Conservation (phyloP, 2,113 vertebrate species). For the human (Homo sapiens) region GRCh38 chr12:111005501-111006000, state of each 20-base stretch:
- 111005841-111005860: background rate
- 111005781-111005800: background rate
- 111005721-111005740: background rate
- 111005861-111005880: background rate
- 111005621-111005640: background rate
- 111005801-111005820: background rate
- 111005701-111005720: background rate
- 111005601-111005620: background rate
- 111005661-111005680: background rate
- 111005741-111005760: background rate
- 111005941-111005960: background rate
- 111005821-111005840: too few relatives aligned
- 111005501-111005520: background rate
- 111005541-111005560: conserved; percentile 29
- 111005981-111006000: background rate
- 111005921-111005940: background rate
- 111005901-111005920: background rate
- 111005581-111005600: conserved; percentile 31
- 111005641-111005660: background rate
- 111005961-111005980: background rate
- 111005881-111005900: background rate
- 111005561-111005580: background rate
- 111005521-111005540: background rate
- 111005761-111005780: background rate
- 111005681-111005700: background rate